Base-by-base conservation (phyloP, 2,113 vertebrate genomes). In the Hydrolagus affinis region DNA sequence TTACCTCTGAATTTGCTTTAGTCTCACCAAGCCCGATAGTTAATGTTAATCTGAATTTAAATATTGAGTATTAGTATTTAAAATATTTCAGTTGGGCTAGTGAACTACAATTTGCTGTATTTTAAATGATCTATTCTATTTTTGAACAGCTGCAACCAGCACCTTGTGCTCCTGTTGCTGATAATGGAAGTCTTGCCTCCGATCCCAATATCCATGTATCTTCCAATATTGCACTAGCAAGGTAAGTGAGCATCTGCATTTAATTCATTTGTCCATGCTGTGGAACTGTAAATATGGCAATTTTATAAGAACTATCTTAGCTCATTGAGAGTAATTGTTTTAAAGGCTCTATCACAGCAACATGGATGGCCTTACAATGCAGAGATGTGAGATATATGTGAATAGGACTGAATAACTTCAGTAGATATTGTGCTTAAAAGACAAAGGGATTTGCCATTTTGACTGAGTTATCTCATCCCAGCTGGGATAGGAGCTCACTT, bases 61-160 rank as follows among this genome's bases (percentile, higher is more conserved):
- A 44, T 44, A 44, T 6, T 44, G 6, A 44, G 6, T 44, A 44
- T 44, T 44, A 44, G 44, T 44, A 44, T 44, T 44, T 44, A 44
- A 44, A 44, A 44, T 44, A 44, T 44, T 44, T 44, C 44, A 44
- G 2, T 44, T 44, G 44, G 44, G 2, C 44, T 44, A 44, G 44
- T 44, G 44, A 44, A 44, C 6, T 44, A 44, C 30, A 3, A 11
- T 75, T 30, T 11, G 32, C 17, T 68, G 17, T 32, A 83, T 68
- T 83, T 73, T 28, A 14, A 66, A 32, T 83, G 10, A 66, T 17
- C 3, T 21, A 30, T 66, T 83, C 62, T 68, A 30, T 14, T 14
- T 83, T 83, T 83, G 78, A 11, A 56, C 78, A 83, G 78, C 62
- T 83, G 19, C 78, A 83, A 17, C 78, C 64, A 68, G 28, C 78